Base-by-base conservation (phyloP, 2,113 vertebrate species). In the Condylura cristata region DNA sequence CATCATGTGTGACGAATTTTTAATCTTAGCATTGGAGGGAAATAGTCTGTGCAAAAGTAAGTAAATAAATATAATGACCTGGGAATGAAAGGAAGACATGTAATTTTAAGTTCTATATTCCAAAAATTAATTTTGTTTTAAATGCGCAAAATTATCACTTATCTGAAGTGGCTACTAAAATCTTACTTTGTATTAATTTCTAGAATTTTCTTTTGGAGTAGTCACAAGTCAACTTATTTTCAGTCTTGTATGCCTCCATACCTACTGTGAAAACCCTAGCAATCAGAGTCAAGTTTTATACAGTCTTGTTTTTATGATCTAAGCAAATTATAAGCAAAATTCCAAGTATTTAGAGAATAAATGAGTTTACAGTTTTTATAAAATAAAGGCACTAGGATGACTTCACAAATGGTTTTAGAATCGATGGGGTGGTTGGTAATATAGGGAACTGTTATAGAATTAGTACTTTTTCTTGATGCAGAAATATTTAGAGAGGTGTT, bases 131-230 rank as follows among this genome's bases (percentile, higher is more conserved):
- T 8, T 39, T 17, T n/a, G 26, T 70, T 74, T 86, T 46, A 17
- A 74, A 48, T 39, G 72, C 7, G 2, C 14, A 78, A 85, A 85
- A 12, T 56, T 78, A 14, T 46, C 18, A 87, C 86, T 91, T 89
- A 95, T 87, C 48, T 78, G 41, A 88, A 63, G 10, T 46, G 5
- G 46, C 7, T 71, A 20, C 22, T 79, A 53, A 70, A 71, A 81
- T 8, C 12, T 30, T n/a, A 76, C 0, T 53, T 74, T 78, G 30
- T 82, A 41, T 30, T 74, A 46, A 14, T 30, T 86, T 89, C 41
- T 76, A 91, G 32, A 91, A 66, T 89, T 94, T 95, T 83, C 39
- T 84, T 91, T 83, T 2, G 9, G 37, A 20, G 34, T 87, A 44
- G 75, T 44, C n/a, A 37, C 2, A 63, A 32, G 10, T 30, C 8